A percentile compares a stretch with the other conserved stretches of the same genome.
Conservation (phyloP, 2,888 invertebrate species). For the Caenorhabditis plicata region DNA sequence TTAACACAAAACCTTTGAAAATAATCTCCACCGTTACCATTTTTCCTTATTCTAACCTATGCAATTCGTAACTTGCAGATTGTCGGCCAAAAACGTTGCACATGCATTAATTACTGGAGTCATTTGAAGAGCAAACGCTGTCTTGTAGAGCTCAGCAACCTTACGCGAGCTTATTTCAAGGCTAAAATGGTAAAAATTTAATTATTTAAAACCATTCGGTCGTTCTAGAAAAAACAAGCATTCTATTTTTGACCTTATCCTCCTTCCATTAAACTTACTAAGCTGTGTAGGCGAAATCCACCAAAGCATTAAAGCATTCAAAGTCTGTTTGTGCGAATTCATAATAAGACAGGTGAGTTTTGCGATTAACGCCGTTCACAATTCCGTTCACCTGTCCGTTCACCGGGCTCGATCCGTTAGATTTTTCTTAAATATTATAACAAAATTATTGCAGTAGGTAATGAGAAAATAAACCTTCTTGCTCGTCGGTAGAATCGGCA, state of each 20-base stretch:
- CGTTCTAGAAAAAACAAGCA: slow-evolving; percentile 4
- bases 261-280: slow-evolving; percentile 67
- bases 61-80: slow-evolving; percentile 71
- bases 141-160: slow-evolving; percentile 79
- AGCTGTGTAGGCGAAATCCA: slow-evolving; percentile 83
- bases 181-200: slow-evolving; percentile 64
- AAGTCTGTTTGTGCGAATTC: slow-evolving; percentile 70
- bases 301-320: slow-evolving; percentile 76
- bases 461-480: slow-evolving; percentile 5
- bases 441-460: too few species aligned
- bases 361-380: not conserved
- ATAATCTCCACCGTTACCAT: too few species aligned
- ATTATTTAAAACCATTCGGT: slow-evolving; percentile 1
- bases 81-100: slow-evolving; percentile 75
- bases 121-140: slow-evolving; percentile 77
- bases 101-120: slow-evolving; percentile 77
- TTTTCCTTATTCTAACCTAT: too few species aligned
- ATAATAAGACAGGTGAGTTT: slow-evolving; percentile 37
- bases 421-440: not conserved
- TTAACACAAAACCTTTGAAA: too few species aligned
- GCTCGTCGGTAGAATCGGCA: slow-evolving; percentile 18
- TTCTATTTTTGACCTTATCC: slow-evolving; percentile 1
- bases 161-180: slow-evolving; percentile 70
- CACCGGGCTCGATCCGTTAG: not conserved
- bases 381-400: slow-evolving; percentile 9